These are phyloP conservation scores for Capromys pilorides DNA, from an alignment of 2,797 vertebrate genomes.

Conservation along the genomic window DNA sequence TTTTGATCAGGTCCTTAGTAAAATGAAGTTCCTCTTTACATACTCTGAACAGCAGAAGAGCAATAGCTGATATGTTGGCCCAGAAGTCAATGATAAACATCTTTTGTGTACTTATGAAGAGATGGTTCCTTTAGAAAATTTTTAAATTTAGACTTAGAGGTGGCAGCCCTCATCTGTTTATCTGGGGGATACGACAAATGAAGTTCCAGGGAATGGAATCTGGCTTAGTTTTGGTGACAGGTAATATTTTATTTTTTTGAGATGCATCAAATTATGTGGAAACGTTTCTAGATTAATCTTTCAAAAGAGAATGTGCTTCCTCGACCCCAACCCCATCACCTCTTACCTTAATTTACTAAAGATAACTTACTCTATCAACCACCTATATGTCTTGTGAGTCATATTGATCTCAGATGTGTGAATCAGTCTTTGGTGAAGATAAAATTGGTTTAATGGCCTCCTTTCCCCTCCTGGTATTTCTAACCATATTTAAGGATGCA, in stretches of 20 bases:
- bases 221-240: constrained; percentile 71
- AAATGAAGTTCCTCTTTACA: constrained; percentile 46
- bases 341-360: constrained; percentile 74
- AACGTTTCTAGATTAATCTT: constrained; percentile 64
- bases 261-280: constrained; percentile 67
- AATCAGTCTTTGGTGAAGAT: constrained; percentile 66
- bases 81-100: constrained; percentile 26
- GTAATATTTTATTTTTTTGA: constrained; percentile 71
- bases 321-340: constrained; percentile 22
- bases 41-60: background rate
- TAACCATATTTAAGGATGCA: constrained; percentile 70
- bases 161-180: constrained; percentile 60
- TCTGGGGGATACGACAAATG: constrained; percentile 36
- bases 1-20: constrained; percentile 47
- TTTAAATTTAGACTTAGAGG: constrained; percentile 61
- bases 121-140: background rate
- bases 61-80: constrained; percentile 1
- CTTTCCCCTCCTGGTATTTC: constrained; percentile 51
- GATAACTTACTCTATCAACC: constrained; percentile 75
- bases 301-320: constrained; percentile 51
- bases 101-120: constrained; percentile 61
- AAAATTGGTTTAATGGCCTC: constrained; percentile 77
- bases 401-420: constrained; percentile 72
- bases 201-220: constrained; percentile 47
- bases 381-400: constrained; percentile 64